Base-by-base conservation (phyloP, 2,113 vertebrate species). In the Junco hyemalis region DNA sequence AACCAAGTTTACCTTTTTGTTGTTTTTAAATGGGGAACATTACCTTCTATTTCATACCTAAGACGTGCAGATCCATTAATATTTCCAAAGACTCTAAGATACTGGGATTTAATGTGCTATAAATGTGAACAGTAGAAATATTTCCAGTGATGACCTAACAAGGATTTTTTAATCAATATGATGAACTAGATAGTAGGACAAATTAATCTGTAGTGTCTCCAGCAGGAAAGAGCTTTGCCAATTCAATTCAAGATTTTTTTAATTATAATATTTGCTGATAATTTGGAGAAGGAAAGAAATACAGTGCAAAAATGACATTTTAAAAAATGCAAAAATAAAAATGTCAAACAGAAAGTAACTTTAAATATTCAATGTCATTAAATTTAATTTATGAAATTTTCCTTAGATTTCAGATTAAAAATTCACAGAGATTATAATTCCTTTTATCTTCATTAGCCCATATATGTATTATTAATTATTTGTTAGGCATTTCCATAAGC, bases 111-210 rank as follows among this genome's bases (percentile, higher is more conserved):
- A 94, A 95, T 68, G 36, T 86, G 36, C 44, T 89, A 29, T 84
- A 92, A 81, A 89, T 44, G 10, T 23, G 56, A 90, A 86, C 47
- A 48, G 20, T 60, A 72, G 33, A 93, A 92, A 84, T 89, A 86
- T 83, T 95, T 94, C 48, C 48, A 81, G 19, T 76, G 26, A 76
- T 92, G 86, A 86, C 51, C 51, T 78, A 89, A 94, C 92, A 36
- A 78, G 36, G n/a, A 68, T 53, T 87, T 87, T 92, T 96, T 68
- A 91, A 92, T 93, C 86, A 89, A 81, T 91, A 22, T 92, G 83
- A 79, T 88, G 28, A 86, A 60, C 66, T 56, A 24, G 48, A 36
- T 66, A 71, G 24, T 40, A 28, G 36, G 47, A 69, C 53, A 95
- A 91, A 93, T 92, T 71, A 92, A 86, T 89, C 65, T 64, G 56